Evolutionary conservation across 1,140 invertebrate genomes (phyloP), one percentile per base, ranked within the genome.

Genomic region (Copidosoma floridanum): DNA sequence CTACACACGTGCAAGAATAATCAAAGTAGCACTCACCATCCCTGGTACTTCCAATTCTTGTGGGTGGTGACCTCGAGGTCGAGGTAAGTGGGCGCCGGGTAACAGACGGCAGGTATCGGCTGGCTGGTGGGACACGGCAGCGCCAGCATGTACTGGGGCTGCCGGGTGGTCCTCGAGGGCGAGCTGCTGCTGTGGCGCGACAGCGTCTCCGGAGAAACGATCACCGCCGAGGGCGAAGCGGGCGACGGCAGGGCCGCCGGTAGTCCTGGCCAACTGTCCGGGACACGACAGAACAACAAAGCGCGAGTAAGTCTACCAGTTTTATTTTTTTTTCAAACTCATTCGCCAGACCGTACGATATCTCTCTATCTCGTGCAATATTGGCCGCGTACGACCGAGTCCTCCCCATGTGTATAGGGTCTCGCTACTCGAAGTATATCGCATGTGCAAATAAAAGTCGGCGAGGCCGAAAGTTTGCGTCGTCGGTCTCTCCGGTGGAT

Each of bases 151-250:
- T 78, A 80, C 66, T 79, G 76, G 54, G 73, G 70, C 44, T 75
- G 73, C 2, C 41, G 37, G 26, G 65, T 70, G 59, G 67, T 70
- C 44, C 68, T 68, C 27, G 71, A 78, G 61, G 79, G 78, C 58
- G 78, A 79, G 54, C 77, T 79, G 58, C 78, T 80, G 50, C 85
- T 86, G 69, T 83, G 81, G 72, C 82, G 80, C 69, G 86, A 84
- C 53, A 88, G 81, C 40, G 88, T 88, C 80, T 86, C 86, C 32
- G 89, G 88, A 29, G 87, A 89, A 57, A 89, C 88, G 63, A 90
- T 83, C n/a, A 88, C 84, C 24, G 87, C 86, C 54, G 82, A 85
- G 12, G 86, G 84, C 12, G 85, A 87, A 7, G 88, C 86, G 12
- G 89, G 88, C 38, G 88, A 89, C 26, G 88, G 87, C 48, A 88